phyloP scores from a whole-genome alignment of 2,113 vertebrate species.

The Rallus limicola region DNA sequence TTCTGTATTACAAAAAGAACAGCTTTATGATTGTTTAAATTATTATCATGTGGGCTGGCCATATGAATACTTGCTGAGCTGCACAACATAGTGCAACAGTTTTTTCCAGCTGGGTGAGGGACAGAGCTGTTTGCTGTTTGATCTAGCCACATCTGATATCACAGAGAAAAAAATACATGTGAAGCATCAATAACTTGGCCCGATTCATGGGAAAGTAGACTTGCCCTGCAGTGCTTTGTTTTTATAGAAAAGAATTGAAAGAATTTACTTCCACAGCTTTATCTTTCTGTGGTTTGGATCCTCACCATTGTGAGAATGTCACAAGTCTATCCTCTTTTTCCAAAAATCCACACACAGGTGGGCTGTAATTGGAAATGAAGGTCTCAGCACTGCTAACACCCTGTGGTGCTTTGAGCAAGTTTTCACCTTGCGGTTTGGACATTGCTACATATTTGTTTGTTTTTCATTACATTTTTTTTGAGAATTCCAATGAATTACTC shows the following conservation, averaged over 20 bases:
- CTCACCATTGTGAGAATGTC: not conserved
- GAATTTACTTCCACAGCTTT: not conserved
- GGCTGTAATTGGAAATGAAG: not conserved
- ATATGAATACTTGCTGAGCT: not conserved
- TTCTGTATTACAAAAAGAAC: not conserved
- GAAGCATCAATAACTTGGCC: not conserved
- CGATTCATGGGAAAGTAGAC: not conserved
- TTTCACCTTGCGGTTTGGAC: not conserved
- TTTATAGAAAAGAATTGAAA: not conserved
- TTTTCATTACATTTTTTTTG: not conserved
- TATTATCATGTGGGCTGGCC: not conserved
- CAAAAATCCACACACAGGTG: not conserved
- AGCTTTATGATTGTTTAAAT: not conserved
- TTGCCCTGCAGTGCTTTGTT: not conserved
- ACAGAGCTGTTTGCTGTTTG: not conserved
- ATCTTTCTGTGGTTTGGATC: not conserved
- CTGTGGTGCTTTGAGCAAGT: not conserved
- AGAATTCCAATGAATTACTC: not conserved
- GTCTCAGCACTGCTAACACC: not conserved
- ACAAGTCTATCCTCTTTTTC: not conserved
- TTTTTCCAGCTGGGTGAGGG: not conserved
- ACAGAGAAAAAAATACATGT: not conserved
- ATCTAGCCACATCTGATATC: not conserved
- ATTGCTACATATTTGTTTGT: not conserved
- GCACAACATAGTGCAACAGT: not conserved